Evolutionary conservation across 2,113 vertebrate species (phyloP).

Genomic region (Ciconia stormi): DNA sequence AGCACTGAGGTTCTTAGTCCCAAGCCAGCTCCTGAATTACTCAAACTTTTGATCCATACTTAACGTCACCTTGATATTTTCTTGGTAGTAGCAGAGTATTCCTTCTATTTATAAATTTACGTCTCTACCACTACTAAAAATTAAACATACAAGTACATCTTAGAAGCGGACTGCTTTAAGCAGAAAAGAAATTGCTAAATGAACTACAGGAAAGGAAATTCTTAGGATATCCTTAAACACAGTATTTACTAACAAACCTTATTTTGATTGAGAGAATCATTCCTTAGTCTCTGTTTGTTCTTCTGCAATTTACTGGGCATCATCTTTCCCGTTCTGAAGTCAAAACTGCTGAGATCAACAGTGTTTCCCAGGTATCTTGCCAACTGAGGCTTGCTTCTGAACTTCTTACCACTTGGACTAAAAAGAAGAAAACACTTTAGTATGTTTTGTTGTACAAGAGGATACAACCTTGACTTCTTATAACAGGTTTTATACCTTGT

Average conservation of each 20-base stretch:
- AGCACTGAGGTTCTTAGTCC: neutral
- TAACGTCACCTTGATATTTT: neutral
- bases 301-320: constrained; percentile 91
- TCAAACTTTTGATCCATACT: neutral
- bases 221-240: neutral
- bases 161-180: neutral
- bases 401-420: constrained; percentile 90
- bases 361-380: constrained; percentile 86
- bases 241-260: constrained; percentile 76
- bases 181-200: neutral
- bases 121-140: neutral
- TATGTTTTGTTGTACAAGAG: constrained; percentile 34
- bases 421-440: constrained; percentile 63
- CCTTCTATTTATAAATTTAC: neutral
- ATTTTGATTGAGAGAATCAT: constrained; percentile 80
- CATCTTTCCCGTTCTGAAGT: constrained; percentile 86
- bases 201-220: neutral
- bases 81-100: neutral
- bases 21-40: neutral
- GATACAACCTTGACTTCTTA: neutral
- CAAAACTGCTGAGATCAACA: constrained; percentile 85
- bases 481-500: neutral
- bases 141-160: neutral
- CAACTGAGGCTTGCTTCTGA: constrained; percentile 92
- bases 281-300: constrained; percentile 87